Conservation (phyloP, 2,888 invertebrate species). For the Liodrosophila aerea region DNA sequence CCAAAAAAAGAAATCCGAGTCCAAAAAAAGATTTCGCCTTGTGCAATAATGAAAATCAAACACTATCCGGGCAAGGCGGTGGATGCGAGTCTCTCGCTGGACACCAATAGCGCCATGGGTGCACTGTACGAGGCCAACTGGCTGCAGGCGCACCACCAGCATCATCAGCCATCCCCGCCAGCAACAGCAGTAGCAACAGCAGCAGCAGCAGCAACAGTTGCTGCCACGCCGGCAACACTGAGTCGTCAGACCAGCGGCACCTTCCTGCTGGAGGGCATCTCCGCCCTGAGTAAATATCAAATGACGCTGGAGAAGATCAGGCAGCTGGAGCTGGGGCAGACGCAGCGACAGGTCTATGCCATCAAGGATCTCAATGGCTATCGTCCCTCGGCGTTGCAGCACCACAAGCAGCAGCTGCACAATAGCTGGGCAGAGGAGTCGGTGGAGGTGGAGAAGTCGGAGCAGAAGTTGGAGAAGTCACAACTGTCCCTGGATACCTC, state of each 20-base stretch:
- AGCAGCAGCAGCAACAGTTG: not conserved
- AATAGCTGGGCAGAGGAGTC: slow-evolving; percentile 84
- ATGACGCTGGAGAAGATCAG: slow-evolving; percentile 84
- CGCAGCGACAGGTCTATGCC: slow-evolving; percentile 83
- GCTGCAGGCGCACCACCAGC: slow-evolving; percentile 86
- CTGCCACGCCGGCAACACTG: slow-evolving; percentile 9
- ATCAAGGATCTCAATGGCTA: slow-evolving; percentile 86
- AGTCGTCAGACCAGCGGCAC: slow-evolving; percentile 56
- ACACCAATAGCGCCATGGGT: slow-evolving; percentile 88
- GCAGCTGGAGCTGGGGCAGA: slow-evolving; percentile 82
- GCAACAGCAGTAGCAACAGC: not conserved
- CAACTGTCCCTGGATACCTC: not conserved
- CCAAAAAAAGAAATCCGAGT: slow-evolving; percentile 18
- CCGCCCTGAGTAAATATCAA: slow-evolving; percentile 85
- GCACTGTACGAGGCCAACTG: slow-evolving; percentile 93
- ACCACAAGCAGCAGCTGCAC: slow-evolving; percentile 84
- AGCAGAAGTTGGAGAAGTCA: not conserved
- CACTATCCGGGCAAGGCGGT: slow-evolving; percentile 93
- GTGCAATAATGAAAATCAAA: slow-evolving; percentile 88
- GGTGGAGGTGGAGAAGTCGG: slow-evolving; percentile 46
- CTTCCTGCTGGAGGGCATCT: slow-evolving; percentile 79
- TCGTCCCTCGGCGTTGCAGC: slow-evolving; percentile 84
- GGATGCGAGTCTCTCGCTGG: slow-evolving; percentile 86
- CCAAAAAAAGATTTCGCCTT: slow-evolving; percentile 20
- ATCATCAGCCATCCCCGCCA: slow-evolving; percentile 17